Base-by-base conservation (phyloP, 2,888 invertebrate genomes). In the Nemoura dubitans region DNA sequence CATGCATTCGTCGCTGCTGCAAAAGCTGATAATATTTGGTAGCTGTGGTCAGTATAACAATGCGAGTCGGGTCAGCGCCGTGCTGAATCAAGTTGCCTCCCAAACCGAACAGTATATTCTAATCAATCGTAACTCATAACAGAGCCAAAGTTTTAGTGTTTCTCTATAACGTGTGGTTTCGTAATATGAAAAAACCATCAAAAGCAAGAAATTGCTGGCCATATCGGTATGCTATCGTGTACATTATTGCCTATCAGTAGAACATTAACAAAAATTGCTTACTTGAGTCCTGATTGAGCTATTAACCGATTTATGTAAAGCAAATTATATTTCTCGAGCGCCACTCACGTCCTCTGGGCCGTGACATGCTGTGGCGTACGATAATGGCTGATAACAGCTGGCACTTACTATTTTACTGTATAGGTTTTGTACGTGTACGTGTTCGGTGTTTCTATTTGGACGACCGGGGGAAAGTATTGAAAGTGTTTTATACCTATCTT, bases 11-110 rank as follows among this genome's bases (percentile, higher is more conserved):
- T n/a, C n/a, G n/a, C 59, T 59, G 59, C 59, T 16, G 36, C 36
- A 36, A 36, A 36, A 1, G 2, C 59, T 59, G 59, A 21, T 59
- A 6, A 3, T 59, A 59, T 59, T 59, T 59, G 59, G 21, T 21
- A 59, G 59, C 59, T 59, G 59, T 59, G 59, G 59, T 59, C 59
- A 59, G 59, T 59, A 36, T 36, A 59, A 59, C 14, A 59, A 59
- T 59, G 59, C 3, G 10, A 3, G 2, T 59, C 14, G 21, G 5
- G 5, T 21, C 59, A 59, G 59, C 2, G 14, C 59, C 14, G 59
- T 7, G 59, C 16, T 59, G 21, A 59, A 59, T 10, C 14, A 59
- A 21, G 59, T 59, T 21, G 14, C 14, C 59, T 1, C 14, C n/a
- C n/a, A n/a, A n/a, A 7, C 59, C 21, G 21, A 59, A 59, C 59